Evolutionary conservation across 2,888 invertebrate genomes (phyloP).

Genomic region (Agelastica alni): DNA sequence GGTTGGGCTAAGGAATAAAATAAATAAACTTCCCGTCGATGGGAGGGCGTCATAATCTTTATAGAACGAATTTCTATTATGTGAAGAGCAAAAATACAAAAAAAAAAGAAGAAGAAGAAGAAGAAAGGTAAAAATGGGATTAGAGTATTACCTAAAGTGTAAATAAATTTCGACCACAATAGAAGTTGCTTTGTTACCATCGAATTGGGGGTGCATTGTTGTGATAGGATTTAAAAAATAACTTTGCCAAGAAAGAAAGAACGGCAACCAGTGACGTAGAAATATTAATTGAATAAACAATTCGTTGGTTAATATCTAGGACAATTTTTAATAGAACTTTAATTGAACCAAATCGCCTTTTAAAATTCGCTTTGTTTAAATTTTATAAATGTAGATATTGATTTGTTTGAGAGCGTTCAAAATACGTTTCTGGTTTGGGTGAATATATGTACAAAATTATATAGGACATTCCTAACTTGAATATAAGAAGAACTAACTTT

Average conservation of each 20-base stretch:
- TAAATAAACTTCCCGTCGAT: too few species aligned
- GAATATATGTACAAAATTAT: too few species aligned
- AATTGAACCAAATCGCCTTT: too few species aligned
- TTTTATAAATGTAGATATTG: too few species aligned
- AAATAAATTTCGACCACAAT: conserved; percentile 42
- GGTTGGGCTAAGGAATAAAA: too few species aligned
- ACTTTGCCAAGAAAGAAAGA: conserved; percentile 22
- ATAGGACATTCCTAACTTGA: too few species aligned
- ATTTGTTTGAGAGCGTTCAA: too few species aligned
- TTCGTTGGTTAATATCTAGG: too few species aligned
- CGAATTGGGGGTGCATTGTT: conserved; percentile 41
- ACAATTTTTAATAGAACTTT: too few species aligned
- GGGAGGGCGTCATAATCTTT: conserved; percentile 25
- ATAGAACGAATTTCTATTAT: conserved; percentile 18
- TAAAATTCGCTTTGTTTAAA: too few species aligned
- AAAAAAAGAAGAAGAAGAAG: conserved; percentile 11
- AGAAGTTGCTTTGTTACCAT: conserved; percentile 37
- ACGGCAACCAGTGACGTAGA: conserved; percentile 8
- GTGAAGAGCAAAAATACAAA: conserved; percentile 7
- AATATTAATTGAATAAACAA: not conserved
- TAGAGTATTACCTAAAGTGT: conserved; percentile 39
- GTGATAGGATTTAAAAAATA: conserved; percentile 41
- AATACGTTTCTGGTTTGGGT: too few species aligned
- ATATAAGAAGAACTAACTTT: too few species aligned
- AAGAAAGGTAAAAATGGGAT: conserved; percentile 34